Conservation (phyloP, 1,140 invertebrate species). For the Drosophila willistoni region DNA sequence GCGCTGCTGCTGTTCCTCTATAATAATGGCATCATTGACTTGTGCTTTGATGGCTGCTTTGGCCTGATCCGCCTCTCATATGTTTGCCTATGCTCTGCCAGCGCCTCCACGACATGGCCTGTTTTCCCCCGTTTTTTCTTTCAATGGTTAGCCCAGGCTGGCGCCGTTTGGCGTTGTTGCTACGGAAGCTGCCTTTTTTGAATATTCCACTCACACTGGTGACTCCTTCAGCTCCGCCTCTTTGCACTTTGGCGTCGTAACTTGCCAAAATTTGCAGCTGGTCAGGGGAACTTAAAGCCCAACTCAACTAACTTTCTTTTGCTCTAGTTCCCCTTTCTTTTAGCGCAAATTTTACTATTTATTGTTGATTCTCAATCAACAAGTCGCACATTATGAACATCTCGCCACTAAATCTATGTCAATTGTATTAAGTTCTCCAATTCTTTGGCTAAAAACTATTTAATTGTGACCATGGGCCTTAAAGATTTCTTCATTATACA, state of each 20-base stretch:
- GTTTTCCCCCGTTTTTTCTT: constrained; percentile 16
- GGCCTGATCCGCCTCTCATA: constrained; percentile 30
- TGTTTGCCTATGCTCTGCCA: constrained; percentile 23
- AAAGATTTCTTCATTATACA: constrained; percentile 43
- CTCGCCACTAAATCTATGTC: constrained; percentile 39
- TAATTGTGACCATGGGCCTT: constrained; percentile 16
- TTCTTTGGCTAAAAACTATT: constrained; percentile 32
- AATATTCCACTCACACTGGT: constrained; percentile 45
- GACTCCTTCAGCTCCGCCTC: constrained; percentile 28
- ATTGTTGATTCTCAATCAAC: constrained; percentile 80
- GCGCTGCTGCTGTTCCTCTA: constrained; percentile 37
- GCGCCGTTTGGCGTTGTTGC: constrained; percentile 29
- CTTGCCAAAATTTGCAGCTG: constrained; percentile 41
- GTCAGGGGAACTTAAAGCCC: constrained; percentile 45
- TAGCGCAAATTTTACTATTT: constrained; percentile 66
- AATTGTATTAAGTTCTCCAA: neutral
- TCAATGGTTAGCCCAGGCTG: constrained; percentile 33
- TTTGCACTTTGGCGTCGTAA: constrained; percentile 41
- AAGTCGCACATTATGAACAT: constrained; percentile 67
- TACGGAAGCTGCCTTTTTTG: constrained; percentile 50
- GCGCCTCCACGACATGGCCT: constrained; percentile 37
- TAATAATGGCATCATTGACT: constrained; percentile 78
- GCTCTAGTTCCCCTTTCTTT: constrained; percentile 28
- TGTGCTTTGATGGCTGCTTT: constrained; percentile 63
- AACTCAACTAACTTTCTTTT: constrained; percentile 19